Percentiles rank a stretch among this genome's conserved stretches.
Evolutionary conservation across 1,140 invertebrate genomes (phyloP).

Genomic region (Manduca sexta): DNA sequence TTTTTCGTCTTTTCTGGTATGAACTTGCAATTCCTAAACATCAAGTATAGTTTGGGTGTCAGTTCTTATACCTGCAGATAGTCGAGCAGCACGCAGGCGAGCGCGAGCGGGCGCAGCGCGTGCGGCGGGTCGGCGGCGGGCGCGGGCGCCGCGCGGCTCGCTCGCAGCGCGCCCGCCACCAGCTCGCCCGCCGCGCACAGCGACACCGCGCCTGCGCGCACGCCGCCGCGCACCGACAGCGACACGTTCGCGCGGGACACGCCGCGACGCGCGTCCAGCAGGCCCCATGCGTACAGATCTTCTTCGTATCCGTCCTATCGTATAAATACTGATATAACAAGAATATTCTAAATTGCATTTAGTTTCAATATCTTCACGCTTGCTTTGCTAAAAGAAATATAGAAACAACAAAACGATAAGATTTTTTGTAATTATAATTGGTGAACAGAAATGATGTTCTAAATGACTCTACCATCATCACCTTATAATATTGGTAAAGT

Average conservation of each 20-base stretch:
- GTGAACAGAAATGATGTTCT: too few species aligned
- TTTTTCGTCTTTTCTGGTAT: too few species aligned
- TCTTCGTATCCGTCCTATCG: slow-evolving; percentile 52
- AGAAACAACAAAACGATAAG: too few species aligned
- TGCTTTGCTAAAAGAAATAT: too few species aligned
- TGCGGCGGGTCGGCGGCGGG: slow-evolving; percentile 49
- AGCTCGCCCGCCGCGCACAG: slow-evolving; percentile 46
- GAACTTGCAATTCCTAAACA: not conserved
- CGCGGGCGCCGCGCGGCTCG: slow-evolving; percentile 23
- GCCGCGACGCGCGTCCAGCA: slow-evolving; percentile 45
- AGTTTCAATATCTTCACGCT: too few species aligned
- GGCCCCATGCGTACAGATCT: slow-evolving; percentile 45
- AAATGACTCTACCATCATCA: too few species aligned
- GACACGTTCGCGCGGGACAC: slow-evolving; percentile 43
- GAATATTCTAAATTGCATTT: too few species aligned
- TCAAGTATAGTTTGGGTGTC: not conserved
- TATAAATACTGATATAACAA: too few species aligned
- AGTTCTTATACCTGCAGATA: slow-evolving; percentile 62
- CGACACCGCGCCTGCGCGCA: slow-evolving; percentile 25
- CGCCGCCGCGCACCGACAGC: slow-evolving; percentile 31
- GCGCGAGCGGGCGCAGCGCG: slow-evolving; percentile 46
- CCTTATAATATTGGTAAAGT: too few species aligned
- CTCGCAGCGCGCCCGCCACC: slow-evolving; percentile 43
- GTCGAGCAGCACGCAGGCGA: slow-evolving; percentile 50
- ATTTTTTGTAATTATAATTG: too few species aligned